Evolutionary conservation across 2,797 vertebrate species (phyloP).

Genomic region (Gymnoscopelus microlampas): DNA sequence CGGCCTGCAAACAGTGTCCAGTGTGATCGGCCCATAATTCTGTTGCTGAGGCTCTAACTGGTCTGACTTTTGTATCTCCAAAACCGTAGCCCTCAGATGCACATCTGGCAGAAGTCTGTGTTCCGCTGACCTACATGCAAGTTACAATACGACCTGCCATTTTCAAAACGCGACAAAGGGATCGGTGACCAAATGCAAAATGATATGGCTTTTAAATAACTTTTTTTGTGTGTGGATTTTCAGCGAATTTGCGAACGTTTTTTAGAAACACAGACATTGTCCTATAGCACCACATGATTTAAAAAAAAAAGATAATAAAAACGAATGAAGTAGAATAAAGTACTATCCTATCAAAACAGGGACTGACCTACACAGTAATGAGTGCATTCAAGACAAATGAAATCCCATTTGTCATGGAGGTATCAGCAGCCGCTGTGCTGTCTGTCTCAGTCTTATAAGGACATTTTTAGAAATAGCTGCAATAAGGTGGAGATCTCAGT

Average conservation of each 20-base stretch:
- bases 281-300: slow-evolving; percentile 42
- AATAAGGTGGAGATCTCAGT: slow-evolving; percentile 19
- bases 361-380: background rate
- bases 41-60: no score
- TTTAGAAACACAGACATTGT: slow-evolving; percentile 5
- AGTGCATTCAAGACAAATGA: slow-evolving; percentile 3
- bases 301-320: slow-evolving; percentile 24
- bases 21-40: no score
- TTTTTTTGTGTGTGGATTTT: background rate
- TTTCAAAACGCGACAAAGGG: background rate
- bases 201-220: slow-evolving; percentile 4
- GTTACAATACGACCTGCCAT: background rate
- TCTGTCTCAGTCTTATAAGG: slow-evolving; percentile 9
- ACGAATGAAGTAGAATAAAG: slow-evolving; percentile 6
- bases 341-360: slow-evolving; percentile 2
- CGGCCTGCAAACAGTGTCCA: no score
- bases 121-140: no score
- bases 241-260: slow-evolving; percentile 6
- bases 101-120: background rate
- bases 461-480: slow-evolving; percentile 19
- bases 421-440: background rate
- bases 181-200: slow-evolving; percentile 1
- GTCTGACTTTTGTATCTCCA: no score
- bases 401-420: slow-evolving; percentile 5
- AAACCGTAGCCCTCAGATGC: background rate